phyloP scores from a whole-genome alignment of 2,888 invertebrate genomes.

The Volucella inflata region DNA sequence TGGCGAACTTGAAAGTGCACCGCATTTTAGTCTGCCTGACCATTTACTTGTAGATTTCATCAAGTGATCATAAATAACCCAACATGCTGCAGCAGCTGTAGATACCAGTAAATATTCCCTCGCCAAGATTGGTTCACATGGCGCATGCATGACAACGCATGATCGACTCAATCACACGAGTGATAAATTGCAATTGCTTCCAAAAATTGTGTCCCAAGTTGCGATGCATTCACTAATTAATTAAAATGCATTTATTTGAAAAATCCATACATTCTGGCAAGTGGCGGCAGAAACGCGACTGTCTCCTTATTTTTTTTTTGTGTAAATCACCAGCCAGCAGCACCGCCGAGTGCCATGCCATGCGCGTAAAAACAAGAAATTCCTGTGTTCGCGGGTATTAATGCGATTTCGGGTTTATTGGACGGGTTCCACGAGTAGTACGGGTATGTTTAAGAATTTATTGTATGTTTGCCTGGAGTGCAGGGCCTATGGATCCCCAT shows the following conservation, averaged over 20 bases:
- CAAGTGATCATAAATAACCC: constrained; percentile 73
- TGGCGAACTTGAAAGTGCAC: constrained; percentile 64
- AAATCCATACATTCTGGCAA: constrained; percentile 68
- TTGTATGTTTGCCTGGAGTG: constrained; percentile 43
- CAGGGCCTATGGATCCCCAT: constrained; percentile 63
- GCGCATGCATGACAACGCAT: constrained; percentile 54
- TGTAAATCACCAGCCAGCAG: background rate
- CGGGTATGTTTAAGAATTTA: constrained; percentile 63
- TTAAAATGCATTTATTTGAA: constrained; percentile 75
- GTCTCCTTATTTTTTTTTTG: constrained; percentile 9
- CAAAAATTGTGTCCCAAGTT: constrained; percentile 72
- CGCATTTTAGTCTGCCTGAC: constrained; percentile 61
- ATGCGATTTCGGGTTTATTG: constrained; percentile 71
- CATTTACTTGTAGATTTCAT: constrained; percentile 64
- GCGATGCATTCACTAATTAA: constrained; percentile 74
- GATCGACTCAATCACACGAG: constrained; percentile 70
- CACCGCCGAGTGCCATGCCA: constrained; percentile 19
- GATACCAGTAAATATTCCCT: constrained; percentile 38
- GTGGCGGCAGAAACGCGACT: constrained; percentile 59
- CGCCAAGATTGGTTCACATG: constrained; percentile 1
- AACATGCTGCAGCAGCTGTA: constrained; percentile 45
- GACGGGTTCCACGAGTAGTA: constrained; percentile 65
- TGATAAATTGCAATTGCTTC: constrained; percentile 75
- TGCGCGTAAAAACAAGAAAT: constrained; percentile 67
- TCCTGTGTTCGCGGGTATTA: constrained; percentile 67